Evolutionary conservation across 2,888 invertebrate genomes (phyloP).

Genomic region (Tholera decimalis): DNA sequence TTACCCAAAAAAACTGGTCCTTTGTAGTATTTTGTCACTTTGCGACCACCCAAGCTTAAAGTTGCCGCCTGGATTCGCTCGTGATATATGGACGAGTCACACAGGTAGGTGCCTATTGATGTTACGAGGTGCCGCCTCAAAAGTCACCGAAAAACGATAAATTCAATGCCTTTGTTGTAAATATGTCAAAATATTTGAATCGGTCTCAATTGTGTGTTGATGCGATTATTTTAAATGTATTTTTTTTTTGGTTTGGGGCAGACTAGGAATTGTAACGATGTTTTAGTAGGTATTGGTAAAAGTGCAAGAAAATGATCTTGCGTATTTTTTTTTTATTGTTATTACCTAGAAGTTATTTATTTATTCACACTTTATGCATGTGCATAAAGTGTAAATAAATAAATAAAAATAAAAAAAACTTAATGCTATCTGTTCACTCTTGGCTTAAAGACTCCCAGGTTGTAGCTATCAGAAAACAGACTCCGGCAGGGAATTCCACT

Average conservation of each 20-base stretch:
- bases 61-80: constrained; percentile 42
- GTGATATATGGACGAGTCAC: constrained; percentile 46
- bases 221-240: constrained; percentile 23
- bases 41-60: constrained; percentile 61
- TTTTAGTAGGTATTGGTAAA: background rate
- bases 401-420: too few relatives aligned
- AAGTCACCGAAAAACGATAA: constrained; percentile 65
- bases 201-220: constrained; percentile 48
- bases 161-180: constrained; percentile 61
- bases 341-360: too few relatives aligned
- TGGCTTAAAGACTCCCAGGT: too few relatives aligned
- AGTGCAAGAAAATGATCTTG: too few relatives aligned
- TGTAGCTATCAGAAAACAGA: too few relatives aligned
- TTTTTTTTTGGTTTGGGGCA: constrained; percentile 4
- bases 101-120: constrained; percentile 55
- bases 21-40: constrained; percentile 67
- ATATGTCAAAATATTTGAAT: constrained; percentile 67
- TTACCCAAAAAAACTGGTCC: constrained; percentile 44
- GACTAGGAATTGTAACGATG: background rate
- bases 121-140: constrained; percentile 56
- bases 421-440: too few relatives aligned
- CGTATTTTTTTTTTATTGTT: too few relatives aligned
- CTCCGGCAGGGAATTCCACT: too few relatives aligned
- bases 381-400: too few relatives aligned
- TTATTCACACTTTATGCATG: too few relatives aligned